Evolutionary conservation across 2,797 vertebrate species (phyloP), one percentile per base, ranked within the genome.

Genomic region (Pantherophis vulpinus): DNA sequence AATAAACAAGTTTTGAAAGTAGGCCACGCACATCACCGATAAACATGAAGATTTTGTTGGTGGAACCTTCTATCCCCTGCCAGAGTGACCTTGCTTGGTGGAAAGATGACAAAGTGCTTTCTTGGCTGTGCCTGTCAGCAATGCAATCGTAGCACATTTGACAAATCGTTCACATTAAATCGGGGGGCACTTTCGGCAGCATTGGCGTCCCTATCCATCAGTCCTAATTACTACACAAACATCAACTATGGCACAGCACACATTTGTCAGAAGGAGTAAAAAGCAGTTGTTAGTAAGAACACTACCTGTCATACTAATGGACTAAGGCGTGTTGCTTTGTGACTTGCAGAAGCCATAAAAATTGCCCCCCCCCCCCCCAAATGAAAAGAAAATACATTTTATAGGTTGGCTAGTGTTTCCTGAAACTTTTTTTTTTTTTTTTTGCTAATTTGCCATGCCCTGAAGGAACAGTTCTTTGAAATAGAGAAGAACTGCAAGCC

Each of bases 181-280:
- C 12, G 96, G 98, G 98, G 98, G 98, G 97, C 97, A 98, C 98
- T 98, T 98, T 98, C 95, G 97, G 98, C 98, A 98, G 98, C 97
- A 10, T 95, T 95, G 94, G 97, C 97, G 96, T 98, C 98, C 98
- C 98, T 97, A 98, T 98, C 98, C 98, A 98, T 98, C 98, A 98
- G 98, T 98, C 97, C 98, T 98, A 98, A 98, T 98, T 98, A 98
- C 97, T 96, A 98, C 97, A 97, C 98, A 97, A 98, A 97, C 97
- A 97, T 98, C 98, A 98, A 93, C 97, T 91, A 0, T 96, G 98
- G 98, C 98, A 97, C 97, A 93, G 88, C 96, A 97, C 98, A 93
- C 98, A 98, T 98, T 98, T 98, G 98, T 98, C 98, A 98, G 97
- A 95, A 96, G 96, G 94, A 98, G 97, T 97, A 98, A 98, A 98